Base-by-base conservation (phyloP, 2,888 invertebrate genomes). In the Electrophaes corylata region DNA sequence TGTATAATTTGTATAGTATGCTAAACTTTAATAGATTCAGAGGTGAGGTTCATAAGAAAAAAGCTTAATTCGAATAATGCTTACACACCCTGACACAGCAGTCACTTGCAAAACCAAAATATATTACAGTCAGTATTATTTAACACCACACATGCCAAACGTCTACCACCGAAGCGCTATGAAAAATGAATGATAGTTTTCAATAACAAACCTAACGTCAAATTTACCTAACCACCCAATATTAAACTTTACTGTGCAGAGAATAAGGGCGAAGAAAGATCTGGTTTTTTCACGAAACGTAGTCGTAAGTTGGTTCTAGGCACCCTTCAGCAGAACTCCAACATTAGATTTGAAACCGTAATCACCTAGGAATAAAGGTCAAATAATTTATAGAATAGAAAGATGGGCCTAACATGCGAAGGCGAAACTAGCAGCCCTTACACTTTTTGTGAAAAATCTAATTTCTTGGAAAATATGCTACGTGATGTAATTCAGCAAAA, bases 401-500 rank as follows among this genome's bases (percentile, higher is more conserved):
- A 26, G 14, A 23, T 44, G 14, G 26, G 8, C 33, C 33, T 23
- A 39, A 45, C 31, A 57, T 39, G 37, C 37, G 37, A 73, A 71
- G 47, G 46, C 58, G 65, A 72, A 75, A 74, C 69, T 64, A 72
- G 74, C 71, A 71, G 69, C 70, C 76, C 71, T 57, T 69, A 61
- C 73, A 70, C 73, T 79, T 83, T 81, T 77, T 75, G 69, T 70
- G 69, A 69, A 69, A 71, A 76, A 78, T 81, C 76, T 81, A 82
- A 82, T 83, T 87, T 85, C 86, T 82, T 66, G 83, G 87, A 87
- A 88, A 83, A 86, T 81, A 77, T 80, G 83, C 80, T 76, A 73
- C 84, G 88, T 87, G 86, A 83, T 82, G 78, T 78, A 78, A 80
- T 76, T 84, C 83, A 78, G 83, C 83, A 78, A 79, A 82, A 79